phyloP scores from a whole-genome alignment of 2,113 vertebrate species.

The Elephantulus edwardii region DNA sequence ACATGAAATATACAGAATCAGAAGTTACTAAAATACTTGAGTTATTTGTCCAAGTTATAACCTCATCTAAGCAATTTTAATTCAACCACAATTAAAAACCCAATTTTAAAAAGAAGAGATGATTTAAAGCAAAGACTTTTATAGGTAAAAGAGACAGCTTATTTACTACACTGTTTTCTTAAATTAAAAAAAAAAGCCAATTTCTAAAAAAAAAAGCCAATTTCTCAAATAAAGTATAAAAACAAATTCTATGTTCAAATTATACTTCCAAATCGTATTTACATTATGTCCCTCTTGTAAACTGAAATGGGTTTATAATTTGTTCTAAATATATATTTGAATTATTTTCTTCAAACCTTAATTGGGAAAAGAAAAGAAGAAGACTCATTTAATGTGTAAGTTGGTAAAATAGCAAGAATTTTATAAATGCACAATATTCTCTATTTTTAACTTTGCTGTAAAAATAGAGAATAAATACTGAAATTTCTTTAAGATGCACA shows the following conservation, averaged over 20 bases:
- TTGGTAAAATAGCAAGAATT: neutral
- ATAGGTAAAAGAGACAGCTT: neutral
- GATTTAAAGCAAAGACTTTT: constrained; percentile 29
- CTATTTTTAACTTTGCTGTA: neutral
- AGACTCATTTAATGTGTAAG: constrained; percentile 13
- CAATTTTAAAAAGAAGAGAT: neutral
- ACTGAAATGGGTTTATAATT: constrained; percentile 4
- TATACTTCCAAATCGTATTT: neutral
- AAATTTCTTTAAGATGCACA: constrained; percentile 26
- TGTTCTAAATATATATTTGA: neutral
- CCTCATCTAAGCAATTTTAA: constrained; percentile 20
- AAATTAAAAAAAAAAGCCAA: neutral
- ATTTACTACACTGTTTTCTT: neutral
- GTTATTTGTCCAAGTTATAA: constrained; percentile 13
- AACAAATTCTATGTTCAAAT: neutral
- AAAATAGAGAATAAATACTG: constrained; percentile 3
- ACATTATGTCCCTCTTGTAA: neutral
- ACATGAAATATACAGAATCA: constrained; percentile 26
- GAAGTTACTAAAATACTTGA: neutral
- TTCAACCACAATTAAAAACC: constrained; percentile 6
- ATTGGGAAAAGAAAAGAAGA: constrained; percentile 13
- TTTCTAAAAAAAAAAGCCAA: constrained; percentile 14
- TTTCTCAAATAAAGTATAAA: neutral
- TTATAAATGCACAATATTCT: constrained; percentile 34
- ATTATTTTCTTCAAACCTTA: constrained; percentile 38